Evolutionary conservation across 1,140 invertebrate genomes (phyloP).

Genomic region (Thaumetopoea pityocampa): DNA sequence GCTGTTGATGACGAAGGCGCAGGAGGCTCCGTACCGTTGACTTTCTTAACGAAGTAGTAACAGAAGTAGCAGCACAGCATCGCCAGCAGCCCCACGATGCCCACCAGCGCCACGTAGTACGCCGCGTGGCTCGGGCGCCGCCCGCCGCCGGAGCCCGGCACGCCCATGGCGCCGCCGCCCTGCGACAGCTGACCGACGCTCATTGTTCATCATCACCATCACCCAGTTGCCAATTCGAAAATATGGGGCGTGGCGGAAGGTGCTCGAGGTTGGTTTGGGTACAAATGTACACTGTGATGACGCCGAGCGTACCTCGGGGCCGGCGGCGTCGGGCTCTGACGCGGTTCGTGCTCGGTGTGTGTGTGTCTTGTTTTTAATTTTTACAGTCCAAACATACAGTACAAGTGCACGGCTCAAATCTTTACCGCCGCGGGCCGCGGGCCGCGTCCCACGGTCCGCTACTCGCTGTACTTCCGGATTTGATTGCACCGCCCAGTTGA

Average conservation of each 20-base stretch:
- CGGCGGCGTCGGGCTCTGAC: no score
- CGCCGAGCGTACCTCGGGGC: no score
- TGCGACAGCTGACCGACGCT: background rate
- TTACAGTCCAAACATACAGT: no score
- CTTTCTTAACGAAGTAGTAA: constrained; percentile 51
- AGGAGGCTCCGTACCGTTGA: constrained; percentile 34
- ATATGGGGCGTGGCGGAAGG: background rate
- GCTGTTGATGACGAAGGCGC: background rate
- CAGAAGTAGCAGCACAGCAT: constrained; percentile 53
- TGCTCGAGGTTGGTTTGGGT: no score
- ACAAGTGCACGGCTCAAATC: no score
- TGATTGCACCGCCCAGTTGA: no score
- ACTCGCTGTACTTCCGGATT: no score
- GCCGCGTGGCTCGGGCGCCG: constrained; percentile 43
- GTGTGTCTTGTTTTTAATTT: no score
- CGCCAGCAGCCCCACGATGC: constrained; percentile 40
- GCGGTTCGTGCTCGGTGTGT: no score
- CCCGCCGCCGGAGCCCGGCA: background rate
- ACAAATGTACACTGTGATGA: no score
- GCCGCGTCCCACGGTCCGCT: no score
- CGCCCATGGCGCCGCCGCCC: constrained; percentile 11
- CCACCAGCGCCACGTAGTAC: constrained; percentile 58
- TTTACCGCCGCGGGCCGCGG: no score
- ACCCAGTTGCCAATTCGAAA: background rate
- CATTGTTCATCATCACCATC: background rate